phyloP scores from a whole-genome alignment of 1,140 invertebrate species.

The Platyscapa corneri region DNA sequence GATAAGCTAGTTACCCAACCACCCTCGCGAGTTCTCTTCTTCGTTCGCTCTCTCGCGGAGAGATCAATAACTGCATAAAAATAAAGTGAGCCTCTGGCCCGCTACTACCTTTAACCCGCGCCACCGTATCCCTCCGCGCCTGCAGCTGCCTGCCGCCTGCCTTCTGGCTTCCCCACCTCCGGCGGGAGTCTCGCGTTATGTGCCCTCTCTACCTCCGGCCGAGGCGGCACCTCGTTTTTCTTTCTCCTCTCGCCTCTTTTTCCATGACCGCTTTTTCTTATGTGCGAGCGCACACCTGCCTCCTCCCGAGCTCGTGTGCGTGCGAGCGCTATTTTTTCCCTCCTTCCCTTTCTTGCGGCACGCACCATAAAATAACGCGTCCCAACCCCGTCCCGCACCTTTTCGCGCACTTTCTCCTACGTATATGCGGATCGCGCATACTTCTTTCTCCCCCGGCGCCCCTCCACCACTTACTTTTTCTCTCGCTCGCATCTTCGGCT shows the following conservation, averaged over 20 bases:
- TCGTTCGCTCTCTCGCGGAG: slow-evolving; percentile 56
- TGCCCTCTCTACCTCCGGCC: neutral
- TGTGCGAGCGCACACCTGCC: neutral
- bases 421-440: neutral
- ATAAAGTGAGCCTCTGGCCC: slow-evolving; percentile 74
- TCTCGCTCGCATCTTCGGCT: slow-evolving; percentile 46
- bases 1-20: slow-evolving; percentile 75
- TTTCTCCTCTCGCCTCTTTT: slow-evolving; percentile 47
- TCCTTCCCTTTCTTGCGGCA: slow-evolving; percentile 13
- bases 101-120: slow-evolving; percentile 71
- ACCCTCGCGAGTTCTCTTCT: slow-evolving; percentile 61
- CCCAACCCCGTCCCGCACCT: slow-evolving; percentile 18
- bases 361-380: slow-evolving; percentile 40
- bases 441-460: neutral
- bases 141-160: slow-evolving; percentile 50
- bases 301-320: neutral
- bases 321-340: slow-evolving; percentile 21
- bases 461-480: slow-evolving; percentile 14
- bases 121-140: slow-evolving; percentile 54
- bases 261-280: slow-evolving; percentile 50
- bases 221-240: slow-evolving; percentile 45
- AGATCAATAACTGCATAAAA: slow-evolving; percentile 76
- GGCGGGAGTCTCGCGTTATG: neutral
- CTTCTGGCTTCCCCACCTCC: slow-evolving; percentile 47
- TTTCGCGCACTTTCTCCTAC: slow-evolving; percentile 1